Percentiles rank a stretch among this genome's conserved stretches.
Evolutionary conservation across 2,113 vertebrate species (phyloP).

Genomic region (western clawed frog (Xenopus tropicalis)): UCB_Xtro_10.0 CM004445.2:107454001-107454500

Average conservation of each 20-base stretch:
- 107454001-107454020: no score
- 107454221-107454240: slow-evolving; percentile 7
- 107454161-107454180: no score
- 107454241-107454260: slow-evolving; percentile 71
- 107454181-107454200: not conserved
- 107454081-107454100: no score
- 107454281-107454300: slow-evolving; percentile 82
- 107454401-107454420: no score
- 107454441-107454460: no score
- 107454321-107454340: slow-evolving; percentile 75
- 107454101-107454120: no score
- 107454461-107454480: no score
- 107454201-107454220: not conserved
- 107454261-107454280: slow-evolving; percentile 78
- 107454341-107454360: slow-evolving; percentile 39
- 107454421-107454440: no score
- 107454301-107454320: slow-evolving; percentile 78
- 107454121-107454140: no score
- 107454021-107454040: no score
- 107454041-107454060: not conserved
- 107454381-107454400: no score
- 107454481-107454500: no score
- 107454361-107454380: not conserved
- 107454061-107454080: not conserved
- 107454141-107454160: not conserved